Evolutionary conservation across 2,888 invertebrate genomes (phyloP).

Genomic region (Barypeithes pellucidus): DNA sequence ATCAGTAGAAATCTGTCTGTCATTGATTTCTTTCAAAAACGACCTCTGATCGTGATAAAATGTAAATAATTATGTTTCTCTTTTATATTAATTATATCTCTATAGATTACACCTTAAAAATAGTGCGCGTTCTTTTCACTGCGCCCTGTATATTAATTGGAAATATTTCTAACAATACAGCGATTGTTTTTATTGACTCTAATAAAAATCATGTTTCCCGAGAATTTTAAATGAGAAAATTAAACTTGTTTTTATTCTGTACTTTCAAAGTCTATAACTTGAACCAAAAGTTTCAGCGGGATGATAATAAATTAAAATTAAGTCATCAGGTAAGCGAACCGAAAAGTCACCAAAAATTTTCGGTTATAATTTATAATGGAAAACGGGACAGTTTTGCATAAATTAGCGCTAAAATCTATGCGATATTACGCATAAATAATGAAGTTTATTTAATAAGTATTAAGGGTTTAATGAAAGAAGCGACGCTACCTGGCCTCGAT

Average conservation of each 20-base stretch:
- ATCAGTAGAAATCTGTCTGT: too few species aligned
- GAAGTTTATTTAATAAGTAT: conserved; percentile 34
- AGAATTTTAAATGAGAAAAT: background rate
- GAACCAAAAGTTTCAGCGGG: conserved; percentile 1
- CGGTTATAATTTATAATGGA: conserved; percentile 38
- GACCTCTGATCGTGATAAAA: too few species aligned
- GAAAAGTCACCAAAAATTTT: conserved; percentile 35
- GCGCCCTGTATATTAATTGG: too few species aligned
- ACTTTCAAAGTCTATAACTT: conserved; percentile 9
- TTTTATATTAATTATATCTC: too few species aligned
- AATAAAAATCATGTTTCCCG: too few species aligned
- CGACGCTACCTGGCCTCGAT: background rate
- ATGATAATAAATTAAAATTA: conserved; percentile 41
- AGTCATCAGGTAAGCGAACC: conserved; percentile 32
- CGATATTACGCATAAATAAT: conserved; percentile 50
- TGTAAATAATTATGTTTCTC: too few species aligned
- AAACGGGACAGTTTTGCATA: conserved; percentile 43
- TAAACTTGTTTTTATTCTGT: conserved; percentile 1
- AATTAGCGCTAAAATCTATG: conserved; percentile 39
- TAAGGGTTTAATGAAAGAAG: conserved; percentile 22
- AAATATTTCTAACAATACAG: too few species aligned
- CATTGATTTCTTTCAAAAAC: too few species aligned
- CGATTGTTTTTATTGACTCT: too few species aligned
- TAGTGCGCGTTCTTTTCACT: too few species aligned
- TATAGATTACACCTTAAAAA: too few species aligned